Evolutionary conservation across 1,140 invertebrate species (phyloP), one percentile per base, ranked within the genome.

Genomic region (Papilio aristodemus): DNA sequence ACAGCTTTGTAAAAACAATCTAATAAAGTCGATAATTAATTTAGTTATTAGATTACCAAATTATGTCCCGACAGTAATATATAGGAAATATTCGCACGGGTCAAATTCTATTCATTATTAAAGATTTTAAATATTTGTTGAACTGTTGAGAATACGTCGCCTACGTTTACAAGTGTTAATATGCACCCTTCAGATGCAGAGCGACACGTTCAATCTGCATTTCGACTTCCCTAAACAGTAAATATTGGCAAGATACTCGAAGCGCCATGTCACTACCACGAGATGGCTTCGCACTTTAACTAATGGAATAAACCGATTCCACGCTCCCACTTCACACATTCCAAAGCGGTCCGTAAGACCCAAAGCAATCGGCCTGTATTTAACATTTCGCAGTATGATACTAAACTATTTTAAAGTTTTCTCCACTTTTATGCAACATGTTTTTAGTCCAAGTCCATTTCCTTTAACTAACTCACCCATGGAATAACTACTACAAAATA

Each of bases 231-330:
- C 74, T 80, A 80, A 78, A 88, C 79, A 86, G 74, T 84, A 88
- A 91, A 91, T 88, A 89, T 91, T 91, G 78, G 79, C 85, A 72
- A 67, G 67, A 70, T 81, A 72, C 87, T 91, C 81, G 72, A 86
- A 77, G 77, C 73, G 77, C 77, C 79, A 80, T 91, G 89, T 91
- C 85, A 84, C 50, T 70, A 78, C 54, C 85, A 88, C 71, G 81
- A 69, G 59, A 75, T 62, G 75, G 69, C 69, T 75, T 72, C 71
- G 67, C 77, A 76, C 86, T 88, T 82, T 81, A 85, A 78, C 87
- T 90, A 88, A 90, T 90, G 86, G 83, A 89, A 84, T 81, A 83
- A 76, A 77, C 81, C 66, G 68, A 85, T 81, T 72, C 73, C 70
- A 73, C 67, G 39, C 71, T 59, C 46, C 19, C 37, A 32, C 14